A percentile compares a stretch with the other conserved stretches of the same genome.
These are phyloP conservation scores for Carterocephalus palaemon DNA, from an alignment of 2,888 invertebrate genomes.

Conservation along the genomic window DNA sequence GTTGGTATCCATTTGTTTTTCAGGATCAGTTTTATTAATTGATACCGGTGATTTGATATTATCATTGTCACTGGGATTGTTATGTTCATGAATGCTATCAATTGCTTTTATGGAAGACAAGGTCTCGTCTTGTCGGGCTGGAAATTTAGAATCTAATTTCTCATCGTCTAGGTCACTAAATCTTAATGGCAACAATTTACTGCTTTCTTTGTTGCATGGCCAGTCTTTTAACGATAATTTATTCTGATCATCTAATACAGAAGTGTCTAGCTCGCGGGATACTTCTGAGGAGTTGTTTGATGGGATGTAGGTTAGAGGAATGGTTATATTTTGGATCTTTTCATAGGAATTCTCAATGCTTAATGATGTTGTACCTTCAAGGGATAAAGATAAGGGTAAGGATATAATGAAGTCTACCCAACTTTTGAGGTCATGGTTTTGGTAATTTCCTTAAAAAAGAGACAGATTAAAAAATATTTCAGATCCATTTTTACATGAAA, in stretches of 20 bases:
- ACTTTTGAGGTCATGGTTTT: too few relatives aligned
- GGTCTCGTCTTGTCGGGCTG: not conserved
- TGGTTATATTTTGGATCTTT: conserved; percentile 13
- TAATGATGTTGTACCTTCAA: conserved; percentile 40
- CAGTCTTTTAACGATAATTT: conserved; percentile 7
- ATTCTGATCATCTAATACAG: conserved; percentile 4
- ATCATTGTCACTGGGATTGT: not conserved
- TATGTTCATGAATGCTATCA: not conserved
- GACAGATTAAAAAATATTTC: too few relatives aligned
- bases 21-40: conserved; percentile 39
- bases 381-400: too few relatives aligned
- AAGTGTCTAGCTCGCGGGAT: conserved; percentile 4
- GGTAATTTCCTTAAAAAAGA: too few relatives aligned
- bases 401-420: too few relatives aligned
- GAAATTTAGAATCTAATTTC: not conserved
- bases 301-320: conserved; percentile 6
- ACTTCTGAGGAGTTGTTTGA: not conserved
- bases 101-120: not conserved
- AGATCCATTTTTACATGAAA: conserved; percentile 1
- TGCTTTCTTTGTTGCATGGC: conserved; percentile 3
- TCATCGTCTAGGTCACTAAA: conserved; percentile 6
- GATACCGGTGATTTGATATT: conserved; percentile 35
- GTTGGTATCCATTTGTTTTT: conserved; percentile 49
- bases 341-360: conserved; percentile 28
- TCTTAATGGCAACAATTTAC: conserved; percentile 8